A percentile compares a stretch with the other conserved stretches of the same genome.
Evolutionary conservation across 2,113 vertebrate genomes (phyloP).

Genomic region (Silurus meridionalis): DNA sequence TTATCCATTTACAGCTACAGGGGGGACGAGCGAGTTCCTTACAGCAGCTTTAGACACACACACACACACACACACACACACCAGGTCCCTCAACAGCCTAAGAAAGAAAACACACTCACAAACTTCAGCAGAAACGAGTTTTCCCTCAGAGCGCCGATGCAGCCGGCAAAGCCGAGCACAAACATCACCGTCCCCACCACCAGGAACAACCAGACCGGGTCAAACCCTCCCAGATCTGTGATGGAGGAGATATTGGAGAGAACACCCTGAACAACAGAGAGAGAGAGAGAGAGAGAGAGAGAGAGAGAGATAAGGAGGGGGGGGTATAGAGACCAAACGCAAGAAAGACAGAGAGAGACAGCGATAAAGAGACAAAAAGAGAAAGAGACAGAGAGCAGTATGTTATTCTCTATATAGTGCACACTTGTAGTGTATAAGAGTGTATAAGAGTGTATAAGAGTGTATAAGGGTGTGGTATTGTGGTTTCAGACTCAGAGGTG

Average conservation of each 20-base stretch:
- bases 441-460: too few species aligned
- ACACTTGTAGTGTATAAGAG: not conserved
- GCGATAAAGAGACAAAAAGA: not conserved
- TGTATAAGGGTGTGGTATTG: too few species aligned
- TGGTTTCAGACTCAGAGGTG: not conserved
- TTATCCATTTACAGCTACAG: too few species aligned
- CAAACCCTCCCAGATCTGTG: conserved; percentile 94
- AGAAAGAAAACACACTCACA: conserved; percentile 73
- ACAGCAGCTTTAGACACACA: too few species aligned
- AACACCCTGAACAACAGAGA: conserved; percentile 74
- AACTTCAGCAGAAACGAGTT: conserved; percentile 98
- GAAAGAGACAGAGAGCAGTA: not conserved
- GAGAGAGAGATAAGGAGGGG: conserved; percentile 34
- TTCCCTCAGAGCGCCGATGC: conserved; percentile 93
- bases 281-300: conserved; percentile 11
- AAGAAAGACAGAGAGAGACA: not conserved
- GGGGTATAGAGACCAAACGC: not conserved
- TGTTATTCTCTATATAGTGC: not conserved
- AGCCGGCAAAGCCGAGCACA: conserved; percentile 95
- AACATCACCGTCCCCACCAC: conserved; percentile 98
- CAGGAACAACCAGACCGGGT: conserved; percentile 96
- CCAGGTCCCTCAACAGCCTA: too few species aligned
- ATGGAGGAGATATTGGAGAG: conserved; percentile 98
- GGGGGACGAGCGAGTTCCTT: too few species aligned
- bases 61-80: too few species aligned